These are phyloP conservation scores for Venusia cambrica DNA, from an alignment of 2,888 invertebrate species.

Conservation along the genomic window DNA sequence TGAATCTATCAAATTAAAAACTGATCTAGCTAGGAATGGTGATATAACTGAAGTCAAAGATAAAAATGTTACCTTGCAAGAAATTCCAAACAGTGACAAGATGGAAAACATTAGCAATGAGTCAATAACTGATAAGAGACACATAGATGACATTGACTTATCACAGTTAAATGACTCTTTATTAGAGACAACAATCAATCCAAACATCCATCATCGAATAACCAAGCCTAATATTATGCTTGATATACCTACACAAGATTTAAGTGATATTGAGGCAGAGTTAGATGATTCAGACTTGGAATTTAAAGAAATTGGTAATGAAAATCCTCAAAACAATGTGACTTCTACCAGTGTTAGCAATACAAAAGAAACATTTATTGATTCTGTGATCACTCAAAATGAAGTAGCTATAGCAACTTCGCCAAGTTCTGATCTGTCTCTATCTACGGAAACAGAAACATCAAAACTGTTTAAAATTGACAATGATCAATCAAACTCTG, in stretches of 20 bases:
- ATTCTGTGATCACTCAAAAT: slow-evolving; percentile 6
- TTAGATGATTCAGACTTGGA: slow-evolving; percentile 21
- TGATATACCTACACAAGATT: slow-evolving; percentile 61
- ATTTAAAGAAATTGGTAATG: neutral
- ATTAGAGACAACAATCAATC: slow-evolving; percentile 12
- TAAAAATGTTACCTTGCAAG: no score
- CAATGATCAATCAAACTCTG: neutral
- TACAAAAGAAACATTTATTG: no score
- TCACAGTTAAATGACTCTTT: slow-evolving; percentile 22
- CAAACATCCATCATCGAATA: slow-evolving; percentile 41
- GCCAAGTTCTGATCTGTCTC: neutral
- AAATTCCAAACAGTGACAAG: no score
- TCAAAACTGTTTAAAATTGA: neutral
- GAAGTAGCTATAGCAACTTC: slow-evolving; percentile 2
- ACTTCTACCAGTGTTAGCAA: no score
- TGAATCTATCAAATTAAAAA: no score
- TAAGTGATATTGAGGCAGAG: slow-evolving; percentile 43
- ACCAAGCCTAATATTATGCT: slow-evolving; percentile 63
- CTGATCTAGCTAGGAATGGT: no score
- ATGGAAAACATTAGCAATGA: neutral
- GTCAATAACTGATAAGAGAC: neutral
- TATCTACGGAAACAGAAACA: neutral
- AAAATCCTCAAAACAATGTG: slow-evolving; percentile 1
- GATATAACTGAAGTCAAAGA: no score
- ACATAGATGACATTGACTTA: slow-evolving; percentile 16